phyloP scores from a whole-genome alignment of 2,888 invertebrate species.

The Molorchus minor region DNA sequence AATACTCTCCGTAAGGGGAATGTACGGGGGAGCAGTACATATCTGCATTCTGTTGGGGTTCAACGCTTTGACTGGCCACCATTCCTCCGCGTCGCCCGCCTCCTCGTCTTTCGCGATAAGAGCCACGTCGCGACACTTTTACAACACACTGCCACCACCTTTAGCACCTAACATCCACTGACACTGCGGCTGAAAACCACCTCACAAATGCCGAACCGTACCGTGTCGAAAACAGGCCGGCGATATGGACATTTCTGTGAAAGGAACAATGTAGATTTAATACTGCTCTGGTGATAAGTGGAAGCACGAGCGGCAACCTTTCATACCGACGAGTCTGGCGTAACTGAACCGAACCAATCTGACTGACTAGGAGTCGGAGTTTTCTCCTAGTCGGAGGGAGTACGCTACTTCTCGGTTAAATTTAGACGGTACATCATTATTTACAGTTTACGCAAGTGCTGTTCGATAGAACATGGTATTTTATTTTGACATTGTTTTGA shows the following conservation, averaged over 20 bases:
- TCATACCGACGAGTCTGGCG: slow-evolving; percentile 27
- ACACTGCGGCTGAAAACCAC: slow-evolving; percentile 19
- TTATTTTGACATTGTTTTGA: slow-evolving; percentile 29
- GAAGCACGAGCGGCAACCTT: slow-evolving; percentile 16
- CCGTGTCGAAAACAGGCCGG: slow-evolving; percentile 8
- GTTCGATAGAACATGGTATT: slow-evolving; percentile 34
- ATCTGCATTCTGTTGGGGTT: slow-evolving; percentile 58
- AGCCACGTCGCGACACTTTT: slow-evolving; percentile 56
- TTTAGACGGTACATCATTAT: slow-evolving; percentile 41
- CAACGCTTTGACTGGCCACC: slow-evolving; percentile 63
- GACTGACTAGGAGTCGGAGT: slow-evolving; percentile 27
- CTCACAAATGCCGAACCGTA: slow-evolving; percentile 23
- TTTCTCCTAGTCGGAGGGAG: slow-evolving; percentile 31
- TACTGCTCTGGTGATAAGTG: slow-evolving; percentile 14
- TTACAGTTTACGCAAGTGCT: slow-evolving; percentile 39
- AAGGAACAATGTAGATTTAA: slow-evolving; percentile 22
- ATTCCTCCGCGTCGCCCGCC: slow-evolving; percentile 54
- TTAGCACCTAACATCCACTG: slow-evolving; percentile 22
- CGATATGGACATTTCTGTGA: slow-evolving; percentile 20
- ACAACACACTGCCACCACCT: slow-evolving; percentile 41
- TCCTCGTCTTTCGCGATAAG: slow-evolving; percentile 47
- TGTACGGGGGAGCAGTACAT: slow-evolving; percentile 62
- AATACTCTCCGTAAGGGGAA: slow-evolving; percentile 67
- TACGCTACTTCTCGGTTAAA: slow-evolving; percentile 34
- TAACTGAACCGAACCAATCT: slow-evolving; percentile 37